phyloP scores from a whole-genome alignment of 2,888 invertebrate species.

The Oegoconia quadripuncta region DNA sequence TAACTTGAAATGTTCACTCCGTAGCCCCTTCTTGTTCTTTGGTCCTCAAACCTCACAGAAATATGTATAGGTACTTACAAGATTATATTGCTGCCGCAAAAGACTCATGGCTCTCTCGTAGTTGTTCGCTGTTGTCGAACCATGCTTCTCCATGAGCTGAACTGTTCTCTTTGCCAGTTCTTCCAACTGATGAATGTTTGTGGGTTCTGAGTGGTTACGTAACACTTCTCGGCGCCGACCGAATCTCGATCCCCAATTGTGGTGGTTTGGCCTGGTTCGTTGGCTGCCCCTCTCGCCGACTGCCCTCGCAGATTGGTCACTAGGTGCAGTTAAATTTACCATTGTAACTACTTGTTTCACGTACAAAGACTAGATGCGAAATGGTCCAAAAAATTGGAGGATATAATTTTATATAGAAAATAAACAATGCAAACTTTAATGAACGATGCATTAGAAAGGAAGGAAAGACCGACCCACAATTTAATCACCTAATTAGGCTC shows the following conservation, averaged over 20 bases:
- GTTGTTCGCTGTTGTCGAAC: slow-evolving; percentile 26
- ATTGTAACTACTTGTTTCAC: slow-evolving; percentile 20
- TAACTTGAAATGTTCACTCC: too few species aligned
- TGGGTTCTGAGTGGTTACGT: slow-evolving; percentile 27
- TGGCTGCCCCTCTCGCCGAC: slow-evolving; percentile 22
- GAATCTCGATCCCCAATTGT: slow-evolving; percentile 33
- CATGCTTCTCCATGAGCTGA: slow-evolving; percentile 39
- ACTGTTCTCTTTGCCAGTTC: slow-evolving; percentile 32
- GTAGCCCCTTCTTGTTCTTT: too few species aligned
- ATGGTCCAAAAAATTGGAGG: background rate
- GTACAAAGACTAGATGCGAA: background rate
- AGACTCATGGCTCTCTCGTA: slow-evolving; percentile 40
- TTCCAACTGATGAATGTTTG: slow-evolving; percentile 37
- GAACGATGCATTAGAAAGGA: too few species aligned
- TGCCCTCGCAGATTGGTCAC: slow-evolving; percentile 24
- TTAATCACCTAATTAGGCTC: background rate
- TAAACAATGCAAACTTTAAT: too few species aligned
- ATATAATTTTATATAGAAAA: too few species aligned
- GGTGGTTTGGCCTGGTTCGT: slow-evolving; percentile 28
- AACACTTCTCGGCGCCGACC: slow-evolving; percentile 25
- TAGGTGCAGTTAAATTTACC: slow-evolving; percentile 38
- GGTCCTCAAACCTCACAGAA: too few species aligned
- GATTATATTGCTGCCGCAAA: slow-evolving; percentile 44
- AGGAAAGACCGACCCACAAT: background rate
- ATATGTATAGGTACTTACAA: too few species aligned